Percentiles rank a stretch among this genome's conserved stretches.
Conservation (phyloP, 2,888 invertebrate species). For the Parnassius glacialis region DNA sequence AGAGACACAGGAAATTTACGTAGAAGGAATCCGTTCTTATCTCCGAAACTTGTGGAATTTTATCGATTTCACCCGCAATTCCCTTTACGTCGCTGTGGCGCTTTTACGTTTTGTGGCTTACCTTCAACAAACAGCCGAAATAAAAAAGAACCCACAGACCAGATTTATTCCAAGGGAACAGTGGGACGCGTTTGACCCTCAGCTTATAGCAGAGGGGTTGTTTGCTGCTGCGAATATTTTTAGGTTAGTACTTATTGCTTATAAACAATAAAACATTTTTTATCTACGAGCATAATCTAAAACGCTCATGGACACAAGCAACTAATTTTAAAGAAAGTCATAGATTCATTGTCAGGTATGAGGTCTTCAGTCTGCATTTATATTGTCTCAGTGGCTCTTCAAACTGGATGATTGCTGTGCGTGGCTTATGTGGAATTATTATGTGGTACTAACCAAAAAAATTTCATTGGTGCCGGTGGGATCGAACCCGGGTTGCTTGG, state of each 20-base stretch:
- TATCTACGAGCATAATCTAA: too few species aligned
- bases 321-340: too few species aligned
- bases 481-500: too few species aligned
- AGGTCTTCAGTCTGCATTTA: too few species aligned
- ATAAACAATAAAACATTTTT: too few species aligned
- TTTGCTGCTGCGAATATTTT: constrained; percentile 98
- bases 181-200: constrained; percentile 97
- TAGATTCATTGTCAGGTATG: too few species aligned
- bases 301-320: too few species aligned
- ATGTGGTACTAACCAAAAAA: too few species aligned
- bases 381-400: too few species aligned
- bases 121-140: constrained; percentile 87
- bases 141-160: constrained; percentile 83
- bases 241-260: constrained; percentile 70
- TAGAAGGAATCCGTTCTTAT: constrained; percentile 92
- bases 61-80: constrained; percentile 95
- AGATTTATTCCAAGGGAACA: constrained; percentile 90
- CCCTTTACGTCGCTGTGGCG: constrained; percentile 88
- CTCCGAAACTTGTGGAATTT: constrained; percentile 98
- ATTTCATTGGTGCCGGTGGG: too few species aligned
- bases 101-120: constrained; percentile 86
- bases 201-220: constrained; percentile 94
- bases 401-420: too few species aligned
- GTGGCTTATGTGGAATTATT: too few species aligned
- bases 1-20: constrained; percentile 94